Percentiles rank a stretch among this genome's conserved stretches.
Conservation (phyloP, 2,888 invertebrate species). For the Acanthopleura granulata region DNA sequence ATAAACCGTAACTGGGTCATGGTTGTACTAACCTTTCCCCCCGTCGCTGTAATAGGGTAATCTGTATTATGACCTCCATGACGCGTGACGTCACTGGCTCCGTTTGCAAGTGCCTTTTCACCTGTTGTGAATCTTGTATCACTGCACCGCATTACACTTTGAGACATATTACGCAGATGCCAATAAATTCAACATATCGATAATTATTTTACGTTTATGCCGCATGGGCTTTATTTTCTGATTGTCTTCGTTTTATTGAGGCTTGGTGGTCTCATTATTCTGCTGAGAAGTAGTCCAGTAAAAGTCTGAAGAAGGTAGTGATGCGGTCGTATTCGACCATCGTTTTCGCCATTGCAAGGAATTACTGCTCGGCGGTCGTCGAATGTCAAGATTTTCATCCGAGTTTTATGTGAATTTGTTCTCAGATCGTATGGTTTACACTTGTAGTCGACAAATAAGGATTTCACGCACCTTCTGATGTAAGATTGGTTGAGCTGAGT, state of each 20-base stretch:
- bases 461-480: not conserved
- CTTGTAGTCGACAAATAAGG: not conserved
- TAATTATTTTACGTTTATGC: no score
- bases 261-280: no score
- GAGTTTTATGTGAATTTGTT: not conserved
- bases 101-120: not conserved
- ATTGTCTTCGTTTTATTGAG: no score
- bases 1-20: no score
- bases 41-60: not conserved
- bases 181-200: no score
- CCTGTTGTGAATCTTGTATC: no score
- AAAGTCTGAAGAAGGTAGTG: not conserved
- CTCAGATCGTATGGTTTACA: not conserved
- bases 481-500: not conserved
- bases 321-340: not conserved
- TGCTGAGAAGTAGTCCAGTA: no score
- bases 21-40: not conserved
- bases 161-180: no score
- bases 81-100: not conserved
- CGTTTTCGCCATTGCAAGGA: not conserved
- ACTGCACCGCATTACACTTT: no score
- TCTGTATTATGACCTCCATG: constrained; percentile 3
- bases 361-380: not conserved
- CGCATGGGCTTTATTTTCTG: no score
- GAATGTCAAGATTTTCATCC: not conserved